Conservation (phyloP, 2,888 invertebrate genomes). For the Mermis nigrescens region DNA sequence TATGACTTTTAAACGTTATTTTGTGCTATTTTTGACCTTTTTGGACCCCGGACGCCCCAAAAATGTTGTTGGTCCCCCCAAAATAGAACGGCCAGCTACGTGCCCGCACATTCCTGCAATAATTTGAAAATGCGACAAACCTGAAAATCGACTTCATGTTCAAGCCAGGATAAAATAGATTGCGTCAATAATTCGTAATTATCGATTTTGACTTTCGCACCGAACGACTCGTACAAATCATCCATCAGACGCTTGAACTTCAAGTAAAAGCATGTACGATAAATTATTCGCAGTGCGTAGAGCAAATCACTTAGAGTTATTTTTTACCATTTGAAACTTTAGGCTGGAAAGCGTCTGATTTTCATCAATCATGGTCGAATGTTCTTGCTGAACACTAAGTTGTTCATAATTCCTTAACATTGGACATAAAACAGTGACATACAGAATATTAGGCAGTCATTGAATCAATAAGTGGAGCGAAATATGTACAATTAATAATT, state of each 20-base stretch:
- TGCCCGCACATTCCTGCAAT: no score
- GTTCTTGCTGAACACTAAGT: slow-evolving; percentile 12
- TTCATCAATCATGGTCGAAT: background rate
- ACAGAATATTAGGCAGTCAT: no score
- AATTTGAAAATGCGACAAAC: background rate
- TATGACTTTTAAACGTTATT: no score
- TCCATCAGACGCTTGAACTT: slow-evolving; percentile 5
- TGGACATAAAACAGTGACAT: no score
- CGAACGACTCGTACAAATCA: slow-evolving; percentile 7
- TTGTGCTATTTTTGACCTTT: no score
- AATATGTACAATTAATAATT: no score
- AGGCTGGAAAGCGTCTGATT: background rate
- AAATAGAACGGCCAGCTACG: no score
- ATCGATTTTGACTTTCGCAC: slow-evolving; percentile 1
- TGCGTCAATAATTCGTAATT: slow-evolving; percentile 7
- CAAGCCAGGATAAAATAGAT: slow-evolving; percentile 10
- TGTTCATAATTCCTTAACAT: slow-evolving; percentile 20
- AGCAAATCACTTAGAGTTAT: no score
- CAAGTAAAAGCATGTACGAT: background rate
- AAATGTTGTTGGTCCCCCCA: no score
- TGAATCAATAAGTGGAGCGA: no score
- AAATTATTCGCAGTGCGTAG: background rate
- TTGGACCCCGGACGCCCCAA: no score
- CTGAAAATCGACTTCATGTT: slow-evolving; percentile 2
- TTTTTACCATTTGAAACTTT: slow-evolving; percentile 4